A percentile compares a stretch with the other conserved stretches of the same genome.
Evolutionary conservation across 2,888 invertebrate species (phyloP).

Genomic region (Drosophila tanythrix): DNA sequence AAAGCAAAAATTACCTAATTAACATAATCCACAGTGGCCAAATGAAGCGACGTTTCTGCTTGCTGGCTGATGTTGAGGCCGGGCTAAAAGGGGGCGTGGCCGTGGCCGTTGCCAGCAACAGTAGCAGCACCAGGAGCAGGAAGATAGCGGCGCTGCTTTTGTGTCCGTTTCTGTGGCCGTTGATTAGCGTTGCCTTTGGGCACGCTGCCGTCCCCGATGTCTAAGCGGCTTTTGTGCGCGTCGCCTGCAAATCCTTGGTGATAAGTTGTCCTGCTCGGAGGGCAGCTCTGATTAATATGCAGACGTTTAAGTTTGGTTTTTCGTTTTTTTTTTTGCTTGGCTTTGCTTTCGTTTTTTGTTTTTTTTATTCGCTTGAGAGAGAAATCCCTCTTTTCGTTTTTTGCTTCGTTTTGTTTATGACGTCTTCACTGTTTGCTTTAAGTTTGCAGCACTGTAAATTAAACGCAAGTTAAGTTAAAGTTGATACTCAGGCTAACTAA

Average conservation of each 20-base stretch:
- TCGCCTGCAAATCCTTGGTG: constrained; percentile 70
- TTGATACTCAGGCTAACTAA: constrained; percentile 27
- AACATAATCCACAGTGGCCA: constrained; percentile 82
- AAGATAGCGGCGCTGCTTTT: constrained; percentile 12
- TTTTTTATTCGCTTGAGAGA: constrained; percentile 26
- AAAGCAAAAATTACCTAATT: constrained; percentile 82
- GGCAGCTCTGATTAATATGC: constrained; percentile 72
- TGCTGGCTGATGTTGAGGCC: constrained; percentile 14
- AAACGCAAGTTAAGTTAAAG: constrained; percentile 35
- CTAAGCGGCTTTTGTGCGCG: constrained; percentile 54
- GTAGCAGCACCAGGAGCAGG: constrained; percentile 1
- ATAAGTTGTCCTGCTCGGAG: constrained; percentile 68
- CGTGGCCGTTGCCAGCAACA: constrained; percentile 17
- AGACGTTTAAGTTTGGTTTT: constrained; percentile 78
- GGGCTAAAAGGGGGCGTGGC: constrained; percentile 36
- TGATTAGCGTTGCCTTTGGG: constrained; percentile 66
- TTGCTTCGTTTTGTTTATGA: constrained; percentile 25
- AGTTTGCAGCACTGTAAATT: constrained; percentile 48
- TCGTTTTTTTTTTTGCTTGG: constrained; percentile 24
- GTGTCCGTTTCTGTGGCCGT: constrained; percentile 55
- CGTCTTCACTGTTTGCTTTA: constrained; percentile 48
- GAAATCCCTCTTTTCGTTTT: constrained; percentile 20
- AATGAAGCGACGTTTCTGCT: constrained; percentile 68
- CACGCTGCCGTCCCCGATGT: constrained; percentile 36
- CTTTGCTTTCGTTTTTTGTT: constrained; percentile 19